Evolutionary conservation across 2,888 invertebrate species (phyloP).

Genomic region (Heliothis peltigera): DNA sequence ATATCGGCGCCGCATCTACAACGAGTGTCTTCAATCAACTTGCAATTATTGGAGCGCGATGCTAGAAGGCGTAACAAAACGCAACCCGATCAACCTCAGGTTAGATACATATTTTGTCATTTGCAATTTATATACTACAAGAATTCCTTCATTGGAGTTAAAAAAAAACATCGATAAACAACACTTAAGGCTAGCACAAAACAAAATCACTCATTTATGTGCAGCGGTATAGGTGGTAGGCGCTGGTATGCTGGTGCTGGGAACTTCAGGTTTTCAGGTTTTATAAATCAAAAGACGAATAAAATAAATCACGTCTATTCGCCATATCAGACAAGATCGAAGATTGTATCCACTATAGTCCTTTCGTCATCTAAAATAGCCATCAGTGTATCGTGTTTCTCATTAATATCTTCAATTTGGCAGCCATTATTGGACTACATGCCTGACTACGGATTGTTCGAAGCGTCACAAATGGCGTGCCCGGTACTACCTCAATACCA

Average conservation of each 20-base stretch:
- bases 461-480: conserved; percentile 98
- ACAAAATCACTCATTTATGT: no score
- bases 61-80: conserved; percentile 91
- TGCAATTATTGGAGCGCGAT: conserved; percentile 94
- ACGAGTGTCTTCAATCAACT: conserved; percentile 95
- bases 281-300: no score
- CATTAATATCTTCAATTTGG: conserved; percentile 18
- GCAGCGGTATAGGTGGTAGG: no score
- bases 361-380: background rate
- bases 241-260: no score
- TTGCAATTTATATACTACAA: no score
- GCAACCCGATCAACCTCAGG: conserved; percentile 88
- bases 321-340: no score
- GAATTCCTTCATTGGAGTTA: no score
- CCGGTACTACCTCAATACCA: conserved; percentile 99
- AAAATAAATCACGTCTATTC: no score
- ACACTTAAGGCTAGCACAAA: no score
- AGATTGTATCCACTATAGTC: no score
- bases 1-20: conserved; percentile 94
- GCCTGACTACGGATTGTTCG: conserved; percentile 98
- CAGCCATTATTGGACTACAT: conserved; percentile 93
- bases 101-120: conserved; percentile 47
- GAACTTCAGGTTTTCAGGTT: no score
- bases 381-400: background rate
- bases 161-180: no score